phyloP scores from a whole-genome alignment of 2,113 vertebrate genomes.

The Tragelaphus buxtoni region DNA sequence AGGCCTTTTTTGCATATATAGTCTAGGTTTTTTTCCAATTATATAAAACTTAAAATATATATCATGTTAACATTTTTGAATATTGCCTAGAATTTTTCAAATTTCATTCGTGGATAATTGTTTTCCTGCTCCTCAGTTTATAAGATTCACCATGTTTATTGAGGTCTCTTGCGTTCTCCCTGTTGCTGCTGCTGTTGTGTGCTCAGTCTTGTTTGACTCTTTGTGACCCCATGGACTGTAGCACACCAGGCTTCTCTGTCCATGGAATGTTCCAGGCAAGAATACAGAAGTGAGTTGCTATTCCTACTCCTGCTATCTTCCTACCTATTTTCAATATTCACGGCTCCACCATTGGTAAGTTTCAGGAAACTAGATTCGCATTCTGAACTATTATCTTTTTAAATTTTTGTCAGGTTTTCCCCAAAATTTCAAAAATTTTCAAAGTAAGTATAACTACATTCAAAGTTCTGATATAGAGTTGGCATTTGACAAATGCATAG shows the following conservation, averaged over 20 bases:
- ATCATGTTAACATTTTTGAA: neutral
- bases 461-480: neutral
- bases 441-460: neutral
- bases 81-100: neutral
- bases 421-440: neutral
- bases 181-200: neutral
- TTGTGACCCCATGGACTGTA: neutral
- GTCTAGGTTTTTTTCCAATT: neutral
- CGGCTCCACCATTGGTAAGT: neutral
- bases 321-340: neutral
- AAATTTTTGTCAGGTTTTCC: neutral
- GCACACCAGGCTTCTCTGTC: neutral
- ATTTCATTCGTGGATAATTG: neutral
- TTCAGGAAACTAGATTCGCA: rapidly evolving
- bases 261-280: neutral
- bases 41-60: neutral
- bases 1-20: neutral
- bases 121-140: neutral
- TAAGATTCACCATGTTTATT: neutral
- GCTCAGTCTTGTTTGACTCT: neutral
- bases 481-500: neutral
- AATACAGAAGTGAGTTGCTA: neutral
- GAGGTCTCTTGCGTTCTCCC: neutral
- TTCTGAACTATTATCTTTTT: neutral
- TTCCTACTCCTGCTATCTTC: too few species aligned